A percentile compares a stretch with the other conserved stretches of the same genome.
These are phyloP conservation scores for Tonatia bakeri DNA, from an alignment of 2,113 vertebrate species.

Conservation along the genomic window DNA sequence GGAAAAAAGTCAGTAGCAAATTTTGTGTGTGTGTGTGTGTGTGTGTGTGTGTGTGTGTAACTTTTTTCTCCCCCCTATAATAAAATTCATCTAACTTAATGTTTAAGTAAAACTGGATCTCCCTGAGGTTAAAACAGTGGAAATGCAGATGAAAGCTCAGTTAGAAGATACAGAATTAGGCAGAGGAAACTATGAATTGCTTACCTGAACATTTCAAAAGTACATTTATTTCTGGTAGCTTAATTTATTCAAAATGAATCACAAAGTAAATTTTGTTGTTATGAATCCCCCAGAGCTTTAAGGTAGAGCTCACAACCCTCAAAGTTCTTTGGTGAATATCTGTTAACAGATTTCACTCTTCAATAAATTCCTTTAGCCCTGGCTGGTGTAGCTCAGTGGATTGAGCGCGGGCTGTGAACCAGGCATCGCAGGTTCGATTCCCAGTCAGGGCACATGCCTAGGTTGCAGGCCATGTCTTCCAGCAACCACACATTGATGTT, in stretches of 20 bases:
- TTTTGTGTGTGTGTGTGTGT: background rate
- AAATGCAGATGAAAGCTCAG: background rate
- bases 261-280: background rate
- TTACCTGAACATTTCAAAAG: conserved; percentile 29
- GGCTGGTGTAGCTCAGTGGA: too few species aligned
- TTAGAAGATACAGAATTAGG: background rate
- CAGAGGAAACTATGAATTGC: background rate
- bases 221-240: background rate
- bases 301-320: background rate
- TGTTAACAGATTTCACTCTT: background rate
- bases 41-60: background rate
- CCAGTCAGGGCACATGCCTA: too few species aligned
- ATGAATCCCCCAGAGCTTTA: background rate
- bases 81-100: conserved; percentile 32
- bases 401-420: too few species aligned
- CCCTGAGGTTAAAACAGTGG: background rate
- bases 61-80: background rate
- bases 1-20: conserved; percentile 19
- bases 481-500: too few species aligned
- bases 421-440: too few species aligned
- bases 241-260: background rate
- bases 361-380: conserved; percentile 11
- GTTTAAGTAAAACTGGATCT: background rate
- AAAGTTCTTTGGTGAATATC: background rate
- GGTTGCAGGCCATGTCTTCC: too few species aligned